Percentiles rank a stretch among this genome's conserved stretches.
Evolutionary conservation across 2,797 vertebrate species (phyloP).

Genomic region (Sylvilagus floridanus): DNA sequence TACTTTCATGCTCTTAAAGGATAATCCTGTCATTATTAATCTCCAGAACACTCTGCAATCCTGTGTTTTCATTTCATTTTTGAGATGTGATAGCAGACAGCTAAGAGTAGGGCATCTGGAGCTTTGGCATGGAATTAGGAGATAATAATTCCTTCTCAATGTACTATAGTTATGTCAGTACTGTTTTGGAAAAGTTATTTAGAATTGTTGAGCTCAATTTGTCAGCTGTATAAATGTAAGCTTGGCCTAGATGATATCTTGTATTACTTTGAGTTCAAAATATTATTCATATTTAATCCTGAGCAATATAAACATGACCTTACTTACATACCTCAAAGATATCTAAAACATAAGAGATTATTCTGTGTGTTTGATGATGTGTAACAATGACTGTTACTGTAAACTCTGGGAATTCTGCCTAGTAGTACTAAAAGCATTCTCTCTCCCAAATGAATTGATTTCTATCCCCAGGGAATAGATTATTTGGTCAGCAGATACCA

Average conservation of each 20-base stretch:
- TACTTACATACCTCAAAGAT: neutral
- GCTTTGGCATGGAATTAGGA: neutral
- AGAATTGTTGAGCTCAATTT: neutral
- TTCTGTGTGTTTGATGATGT: neutral
- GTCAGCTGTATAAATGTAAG: neutral
- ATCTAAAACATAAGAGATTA: neutral
- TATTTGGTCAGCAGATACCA: neutral
- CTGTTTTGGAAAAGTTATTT: neutral
- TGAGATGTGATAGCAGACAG: neutral
- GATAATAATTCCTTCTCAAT: neutral
- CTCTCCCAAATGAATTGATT: neutral
- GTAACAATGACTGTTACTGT: neutral
- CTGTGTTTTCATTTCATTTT: neutral
- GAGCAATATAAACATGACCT: neutral
- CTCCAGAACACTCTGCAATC: neutral
- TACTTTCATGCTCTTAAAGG: neutral
- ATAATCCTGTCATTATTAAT: neutral
- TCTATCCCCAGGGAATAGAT: conserved; percentile 11
- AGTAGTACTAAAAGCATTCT: neutral
- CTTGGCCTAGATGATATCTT: neutral
- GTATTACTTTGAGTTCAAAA: neutral
- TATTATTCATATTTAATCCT: conserved; percentile 13
- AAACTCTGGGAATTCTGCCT: neutral
- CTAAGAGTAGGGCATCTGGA: too few species aligned
- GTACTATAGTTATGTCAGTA: neutral